Evolutionary conservation across 2,797 vertebrate genomes (phyloP).

Genomic region (Bothrops alternatus): DNA sequence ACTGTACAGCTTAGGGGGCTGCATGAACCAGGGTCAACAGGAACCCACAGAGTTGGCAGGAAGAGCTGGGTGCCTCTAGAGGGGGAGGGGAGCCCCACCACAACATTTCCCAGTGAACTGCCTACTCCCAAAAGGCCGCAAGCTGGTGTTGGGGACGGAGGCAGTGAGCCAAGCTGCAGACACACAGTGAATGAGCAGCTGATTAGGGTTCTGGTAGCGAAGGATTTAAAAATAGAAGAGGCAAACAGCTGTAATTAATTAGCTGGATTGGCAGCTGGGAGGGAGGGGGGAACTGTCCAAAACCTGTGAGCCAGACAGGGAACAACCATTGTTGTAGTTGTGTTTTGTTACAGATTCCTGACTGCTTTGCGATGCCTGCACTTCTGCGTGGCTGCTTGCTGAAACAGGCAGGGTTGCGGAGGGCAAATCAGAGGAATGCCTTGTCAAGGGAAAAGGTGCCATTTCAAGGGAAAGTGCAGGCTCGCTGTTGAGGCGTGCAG

Average conservation of each 20-base stretch:
- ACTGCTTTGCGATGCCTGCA: neutral
- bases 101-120: neutral
- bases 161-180: neutral
- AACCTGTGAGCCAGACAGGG: neutral
- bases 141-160: too few relatives aligned
- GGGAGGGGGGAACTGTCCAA: neutral
- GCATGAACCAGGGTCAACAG: neutral
- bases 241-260: neutral
- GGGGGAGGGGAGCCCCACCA: neutral
- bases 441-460: too few relatives aligned
- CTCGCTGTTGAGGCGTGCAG: rapidly evolving
- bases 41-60: neutral
- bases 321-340: neutral
- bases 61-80: neutral
- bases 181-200: neutral
- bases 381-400: neutral
- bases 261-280: neutral
- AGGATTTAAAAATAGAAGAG: neutral
- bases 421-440: neutral
- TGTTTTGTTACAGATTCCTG: neutral
- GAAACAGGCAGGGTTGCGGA: neutral
- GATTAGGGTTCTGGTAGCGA: neutral
- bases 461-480: neutral
- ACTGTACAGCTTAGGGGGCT: neutral
- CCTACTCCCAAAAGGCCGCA: neutral